Evolutionary conservation across 2,113 vertebrate genomes (phyloP).

Genomic region (Amphiprion ocellaris): DNA sequence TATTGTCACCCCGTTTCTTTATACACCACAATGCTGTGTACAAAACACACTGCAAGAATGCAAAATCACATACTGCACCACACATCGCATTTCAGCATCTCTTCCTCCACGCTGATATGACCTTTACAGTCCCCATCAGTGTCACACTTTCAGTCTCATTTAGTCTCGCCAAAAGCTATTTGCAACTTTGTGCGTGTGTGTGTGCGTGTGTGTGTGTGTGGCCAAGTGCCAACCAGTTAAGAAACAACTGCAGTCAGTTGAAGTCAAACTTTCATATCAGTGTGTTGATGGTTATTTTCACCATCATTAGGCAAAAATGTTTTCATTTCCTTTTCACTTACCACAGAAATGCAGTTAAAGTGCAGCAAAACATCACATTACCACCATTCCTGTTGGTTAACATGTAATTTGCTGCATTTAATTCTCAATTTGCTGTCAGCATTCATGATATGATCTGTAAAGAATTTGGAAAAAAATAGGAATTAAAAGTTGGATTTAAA

Average conservation of each 20-base stretch:
- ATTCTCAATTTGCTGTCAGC: conserved; percentile 64
- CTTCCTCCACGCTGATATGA: conserved; percentile 49
- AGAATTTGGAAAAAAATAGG: conserved; percentile 29
- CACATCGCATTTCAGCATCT: conserved; percentile 39
- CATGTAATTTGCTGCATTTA: conserved; percentile 65
- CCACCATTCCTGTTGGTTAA: conserved; percentile 66
- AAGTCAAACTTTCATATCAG: conserved; percentile 50
- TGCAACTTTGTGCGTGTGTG: neutral
- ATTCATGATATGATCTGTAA: conserved; percentile 51
- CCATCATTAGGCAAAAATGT: conserved; percentile 73
- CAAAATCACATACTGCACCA: conserved; percentile 41
- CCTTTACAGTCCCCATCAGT: conserved; percentile 55
- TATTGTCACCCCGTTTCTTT: conserved; percentile 10
- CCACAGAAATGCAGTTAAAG: conserved; percentile 65
- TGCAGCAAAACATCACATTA: conserved; percentile 67
- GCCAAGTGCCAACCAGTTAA: conserved; percentile 9
- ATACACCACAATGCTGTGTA: conserved; percentile 34
- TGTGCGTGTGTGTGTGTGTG: rapidly evolving
- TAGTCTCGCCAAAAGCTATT: conserved; percentile 32
- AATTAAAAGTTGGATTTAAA: conserved; percentile 35
- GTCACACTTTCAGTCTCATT: conserved; percentile 59
- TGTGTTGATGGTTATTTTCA: conserved; percentile 64
- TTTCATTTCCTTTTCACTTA: conserved; percentile 57
- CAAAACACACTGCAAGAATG: conserved; percentile 37
- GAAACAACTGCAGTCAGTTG: conserved; percentile 37